These are phyloP conservation scores for Fragum fragum DNA, from an alignment of 2,888 invertebrate species.

Conservation along the genomic window DNA sequence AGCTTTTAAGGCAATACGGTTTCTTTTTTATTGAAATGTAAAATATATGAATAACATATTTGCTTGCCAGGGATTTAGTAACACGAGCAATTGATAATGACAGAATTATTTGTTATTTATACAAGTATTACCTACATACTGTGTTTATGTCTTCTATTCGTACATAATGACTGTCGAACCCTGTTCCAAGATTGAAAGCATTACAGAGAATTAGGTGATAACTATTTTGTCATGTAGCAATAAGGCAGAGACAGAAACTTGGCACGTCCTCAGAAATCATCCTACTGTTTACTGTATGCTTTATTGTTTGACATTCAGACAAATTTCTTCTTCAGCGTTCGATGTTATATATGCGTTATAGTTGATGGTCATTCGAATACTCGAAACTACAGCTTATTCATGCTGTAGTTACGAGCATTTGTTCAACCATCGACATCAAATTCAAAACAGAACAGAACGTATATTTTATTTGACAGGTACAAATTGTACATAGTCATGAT, in stretches of 20 bases:
- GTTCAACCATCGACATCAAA: too few relatives aligned
- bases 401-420: background rate
- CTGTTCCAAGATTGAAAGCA: background rate
- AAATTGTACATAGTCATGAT: too few relatives aligned
- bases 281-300: background rate
- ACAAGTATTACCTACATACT: background rate
- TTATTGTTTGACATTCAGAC: background rate
- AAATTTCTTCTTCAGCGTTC: too few relatives aligned
- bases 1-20: too few relatives aligned
- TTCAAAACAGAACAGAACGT: too few relatives aligned
- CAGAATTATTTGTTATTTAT: constrained; percentile 3
- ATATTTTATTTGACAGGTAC: too few relatives aligned
- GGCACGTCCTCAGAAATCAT: background rate
- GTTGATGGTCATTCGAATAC: background rate
- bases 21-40: too few relatives aligned
- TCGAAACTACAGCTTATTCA: background rate
- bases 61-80: constrained; percentile 1
- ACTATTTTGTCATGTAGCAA: background rate
- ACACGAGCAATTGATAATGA: background rate
- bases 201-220: constrained; percentile 3
- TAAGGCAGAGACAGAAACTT: background rate
- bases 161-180: background rate
- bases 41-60: background rate
- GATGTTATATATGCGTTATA: background rate
- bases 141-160: background rate